Evolutionary conservation across 1,140 invertebrate species (phyloP), one percentile per base, ranked within the genome.

Genomic region (Drosophila tani): DNA sequence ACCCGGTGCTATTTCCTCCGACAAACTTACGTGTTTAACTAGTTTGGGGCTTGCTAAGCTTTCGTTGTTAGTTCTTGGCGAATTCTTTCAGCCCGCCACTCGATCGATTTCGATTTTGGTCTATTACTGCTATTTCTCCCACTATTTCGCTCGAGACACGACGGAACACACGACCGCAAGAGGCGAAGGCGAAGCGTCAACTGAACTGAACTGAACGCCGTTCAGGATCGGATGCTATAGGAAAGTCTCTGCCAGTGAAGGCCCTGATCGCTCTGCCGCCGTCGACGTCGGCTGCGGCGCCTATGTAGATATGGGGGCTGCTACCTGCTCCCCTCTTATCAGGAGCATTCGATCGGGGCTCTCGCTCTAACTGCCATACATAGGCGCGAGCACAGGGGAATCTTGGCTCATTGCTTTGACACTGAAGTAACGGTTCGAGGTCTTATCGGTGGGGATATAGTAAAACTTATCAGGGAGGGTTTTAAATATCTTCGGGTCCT

Each of bases 201-300:
- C 81, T 88, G 65, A 90, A 88, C 81, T 88, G 86, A 88, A 71
- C 76, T 85, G 81, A 88, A 71, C 69, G 50, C 68, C 53, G 73
- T 66, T 75, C 77, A 90, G 84, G 85, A 87, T 84, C 78, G 73
- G 68, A 79, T 79, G 84, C 85, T 81, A 84, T 81, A 69, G 81
- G 78, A 90, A 73, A 60, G 66, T 24, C 38, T 65, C 29, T 45
- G 68, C 51, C 46, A 24, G 9, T 14, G 38, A 29, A 0, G 63
- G 63, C 62, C 40, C 29, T 49, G 57, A 17, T 49, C 58, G 63
- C 63, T 66, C 63, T 51, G 76, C 45, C 41, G 76, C 32, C 45
- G 56, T 29, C 51, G 38, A 14, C 21, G 21, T 24, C 4, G 21
- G 21, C 21, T 24, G 21, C 21, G 21, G 21, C 21, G 21, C 21